These are phyloP conservation scores for Brachystomella parvula DNA, from an alignment of 1,140 invertebrate species.

Conservation along the genomic window DNA sequence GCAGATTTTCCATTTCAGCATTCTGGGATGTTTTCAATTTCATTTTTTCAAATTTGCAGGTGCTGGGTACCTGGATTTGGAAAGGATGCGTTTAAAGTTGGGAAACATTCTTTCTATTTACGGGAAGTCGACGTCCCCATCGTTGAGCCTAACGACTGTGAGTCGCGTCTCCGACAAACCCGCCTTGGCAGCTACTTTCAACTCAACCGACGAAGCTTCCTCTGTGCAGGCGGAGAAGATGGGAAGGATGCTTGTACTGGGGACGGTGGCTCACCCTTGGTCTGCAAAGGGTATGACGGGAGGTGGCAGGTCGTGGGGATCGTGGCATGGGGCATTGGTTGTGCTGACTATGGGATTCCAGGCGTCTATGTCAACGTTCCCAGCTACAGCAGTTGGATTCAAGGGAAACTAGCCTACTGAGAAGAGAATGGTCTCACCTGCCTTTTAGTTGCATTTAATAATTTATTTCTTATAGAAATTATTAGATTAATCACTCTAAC, in stretches of 20 bases:
- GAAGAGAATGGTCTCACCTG: neutral
- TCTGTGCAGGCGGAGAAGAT: slow-evolving; percentile 66
- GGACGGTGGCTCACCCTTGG: slow-evolving; percentile 65
- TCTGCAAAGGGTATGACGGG: slow-evolving; percentile 53
- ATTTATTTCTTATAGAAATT: too few relatives aligned
- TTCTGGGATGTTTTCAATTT: neutral
- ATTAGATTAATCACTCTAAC: too few relatives aligned
- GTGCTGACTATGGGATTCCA: slow-evolving; percentile 54
- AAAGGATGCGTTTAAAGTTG: slow-evolving; percentile 62
- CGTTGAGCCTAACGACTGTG: slow-evolving; percentile 53
- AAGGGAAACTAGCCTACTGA: slow-evolving; percentile 31
- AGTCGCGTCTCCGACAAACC: slow-evolving; percentile 54
- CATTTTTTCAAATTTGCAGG: slow-evolving; percentile 22
- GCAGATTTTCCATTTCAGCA: neutral
- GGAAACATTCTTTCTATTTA: slow-evolving; percentile 57
- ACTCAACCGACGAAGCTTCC: slow-evolving; percentile 57
- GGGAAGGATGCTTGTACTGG: slow-evolving; percentile 71
- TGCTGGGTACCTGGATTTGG: slow-evolving; percentile 77
- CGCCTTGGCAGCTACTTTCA: slow-evolving; percentile 55
- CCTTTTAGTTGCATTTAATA: neutral
- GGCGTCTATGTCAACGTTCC: slow-evolving; percentile 61
- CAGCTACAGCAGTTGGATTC: slow-evolving; percentile 56
- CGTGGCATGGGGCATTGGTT: slow-evolving; percentile 61
- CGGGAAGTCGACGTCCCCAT: slow-evolving; percentile 64
- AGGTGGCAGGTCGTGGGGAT: slow-evolving; percentile 56